These are phyloP conservation scores for Papilio glaucus DNA, from an alignment of 1,140 invertebrate species.

Conservation along the genomic window DNA sequence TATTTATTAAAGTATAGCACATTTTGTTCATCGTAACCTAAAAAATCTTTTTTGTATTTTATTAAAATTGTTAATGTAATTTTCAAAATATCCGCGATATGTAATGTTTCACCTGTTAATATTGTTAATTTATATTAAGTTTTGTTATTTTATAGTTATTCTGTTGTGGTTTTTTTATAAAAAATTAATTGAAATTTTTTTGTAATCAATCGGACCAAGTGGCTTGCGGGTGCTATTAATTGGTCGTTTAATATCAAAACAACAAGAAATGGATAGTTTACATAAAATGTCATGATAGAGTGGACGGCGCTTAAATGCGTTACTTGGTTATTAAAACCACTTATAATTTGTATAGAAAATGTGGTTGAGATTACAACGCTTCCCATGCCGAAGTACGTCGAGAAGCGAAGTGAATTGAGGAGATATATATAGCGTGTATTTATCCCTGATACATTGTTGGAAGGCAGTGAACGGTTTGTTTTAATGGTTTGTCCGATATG, in stretches of 20 bases:
- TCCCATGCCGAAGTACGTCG: constrained; percentile 37
- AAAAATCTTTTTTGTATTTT: neutral
- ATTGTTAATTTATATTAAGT: constrained; percentile 4
- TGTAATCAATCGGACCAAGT: neutral
- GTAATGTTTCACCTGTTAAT: neutral
- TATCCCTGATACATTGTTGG: constrained; percentile 54
- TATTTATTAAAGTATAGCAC: too few relatives aligned
- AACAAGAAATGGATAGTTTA: neutral
- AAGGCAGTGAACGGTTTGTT: constrained; percentile 66
- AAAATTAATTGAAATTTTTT: neutral
- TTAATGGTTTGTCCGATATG: constrained; percentile 69
- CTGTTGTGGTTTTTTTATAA: neutral
- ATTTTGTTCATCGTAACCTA: neutral
- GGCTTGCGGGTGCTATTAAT: neutral
- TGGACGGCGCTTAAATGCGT: constrained; percentile 4
- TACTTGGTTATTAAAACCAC: neutral
- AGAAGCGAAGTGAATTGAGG: constrained; percentile 13
- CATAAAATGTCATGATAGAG: neutral
- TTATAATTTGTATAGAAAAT: neutral
- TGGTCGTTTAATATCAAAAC: neutral
- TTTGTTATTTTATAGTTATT: constrained; percentile 24
- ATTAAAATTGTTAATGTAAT: neutral
- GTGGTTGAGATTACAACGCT: constrained; percentile 5
- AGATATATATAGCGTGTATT: neutral
- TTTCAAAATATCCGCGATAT: neutral